Evolutionary conservation across 2,888 invertebrate species (phyloP).

Genomic region (Nebria brevicollis): DNA sequence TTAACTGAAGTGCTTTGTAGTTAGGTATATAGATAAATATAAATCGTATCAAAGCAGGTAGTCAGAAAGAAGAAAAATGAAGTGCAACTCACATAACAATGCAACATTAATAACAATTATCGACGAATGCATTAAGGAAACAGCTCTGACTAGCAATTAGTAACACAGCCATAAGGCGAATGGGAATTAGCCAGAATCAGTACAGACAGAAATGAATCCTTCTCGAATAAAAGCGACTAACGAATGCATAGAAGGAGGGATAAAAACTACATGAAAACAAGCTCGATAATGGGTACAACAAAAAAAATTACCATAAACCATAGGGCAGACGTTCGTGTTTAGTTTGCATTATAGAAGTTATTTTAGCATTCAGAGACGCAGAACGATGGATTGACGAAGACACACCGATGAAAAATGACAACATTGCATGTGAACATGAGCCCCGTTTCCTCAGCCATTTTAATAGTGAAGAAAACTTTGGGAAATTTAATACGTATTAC

Average conservation of each 20-base stretch:
- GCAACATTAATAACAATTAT: conserved; percentile 43
- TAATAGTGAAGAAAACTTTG: conserved; percentile 37
- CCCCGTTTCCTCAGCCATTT: conserved; percentile 41
- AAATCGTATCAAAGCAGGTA: conserved; percentile 22
- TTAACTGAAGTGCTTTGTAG: neutral
- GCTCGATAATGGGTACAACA: neutral
- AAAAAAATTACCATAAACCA: neutral
- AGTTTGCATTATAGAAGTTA: conserved; percentile 2
- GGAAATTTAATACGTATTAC: conserved; percentile 43
- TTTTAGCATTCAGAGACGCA: neutral
- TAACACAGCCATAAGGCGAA: conserved; percentile 9
- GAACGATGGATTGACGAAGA: neutral
- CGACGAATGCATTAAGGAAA: conserved; percentile 36
- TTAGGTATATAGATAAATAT: conserved; percentile 4
- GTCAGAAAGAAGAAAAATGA: conserved; percentile 39
- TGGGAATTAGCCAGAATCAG: neutral
- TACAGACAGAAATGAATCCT: neutral
- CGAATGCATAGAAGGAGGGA: neutral
- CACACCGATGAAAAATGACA: conserved; percentile 39
- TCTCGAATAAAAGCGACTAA: neutral
- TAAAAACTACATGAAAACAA: neutral
- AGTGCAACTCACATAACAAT: conserved; percentile 31
- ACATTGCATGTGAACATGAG: conserved; percentile 36
- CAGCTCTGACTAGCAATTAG: conserved; percentile 27
- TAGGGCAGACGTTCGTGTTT: conserved; percentile 19